Evolutionary conservation across 2,113 vertebrate genomes (phyloP), one percentile per base, ranked within the genome.

Genomic region (Anhinga rufa): DNA sequence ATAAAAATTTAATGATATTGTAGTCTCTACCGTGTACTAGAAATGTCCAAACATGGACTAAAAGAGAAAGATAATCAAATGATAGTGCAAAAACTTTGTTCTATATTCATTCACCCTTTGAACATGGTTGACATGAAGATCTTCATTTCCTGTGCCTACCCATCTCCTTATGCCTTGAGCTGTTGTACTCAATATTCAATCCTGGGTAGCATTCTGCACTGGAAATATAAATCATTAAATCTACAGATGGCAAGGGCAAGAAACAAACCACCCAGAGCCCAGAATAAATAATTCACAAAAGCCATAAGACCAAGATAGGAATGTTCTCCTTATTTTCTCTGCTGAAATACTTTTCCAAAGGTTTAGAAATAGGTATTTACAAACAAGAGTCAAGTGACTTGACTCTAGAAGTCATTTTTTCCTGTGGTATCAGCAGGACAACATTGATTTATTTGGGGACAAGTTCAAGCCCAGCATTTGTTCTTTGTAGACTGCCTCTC

Each of bases 371-470:
- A 91, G 51, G 84, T 95, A 92, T 97, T 97, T 96, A 95, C 89
- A 92, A 96, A 95, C 75, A 93, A 70, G 78, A 96, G 94, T 78
- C 82, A 92, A 97, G 85, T 36, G 76, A 93, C 71, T 95, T 57
- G 60, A 68, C 71, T 94, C 87, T 55, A 74, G 34, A 90, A 93
- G 70, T 90, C 70, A 87, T 97, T 95, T 93, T 90, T 96, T 95
- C 81, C 84, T 79, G 70, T 69, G 85, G 66, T 86, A 95, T 96
- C 89, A 94, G 96, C 93, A 95, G 90, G 87, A 86, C 88, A 91
- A 87, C 93, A 96, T 93, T 97, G 96, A 96, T 97, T 97, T 96
- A 97, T 88, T 44, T 92, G 84, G 85, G 93, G 95, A 96, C 94
- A 93, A 90, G 94, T 95, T 97, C 95, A 95, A 91, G 87, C 92